These are phyloP conservation scores for Patella ulyssiponensis DNA, from an alignment of 2,888 invertebrate species.

Conservation along the genomic window DNA sequence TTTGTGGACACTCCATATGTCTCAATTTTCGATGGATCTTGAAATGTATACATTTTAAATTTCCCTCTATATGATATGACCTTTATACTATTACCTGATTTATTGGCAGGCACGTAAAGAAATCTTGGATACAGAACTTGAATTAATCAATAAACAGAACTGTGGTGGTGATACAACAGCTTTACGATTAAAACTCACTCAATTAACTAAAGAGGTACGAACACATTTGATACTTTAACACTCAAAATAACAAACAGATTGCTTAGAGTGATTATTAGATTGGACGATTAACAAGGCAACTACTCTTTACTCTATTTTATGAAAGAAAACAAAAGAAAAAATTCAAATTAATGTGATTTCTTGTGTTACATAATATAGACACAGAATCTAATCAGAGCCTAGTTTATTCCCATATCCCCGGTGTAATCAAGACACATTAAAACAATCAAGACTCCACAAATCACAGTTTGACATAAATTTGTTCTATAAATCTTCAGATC, in stretches of 20 bases:
- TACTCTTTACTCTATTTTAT: no score
- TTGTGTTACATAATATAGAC: no score
- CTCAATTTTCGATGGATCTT: no score
- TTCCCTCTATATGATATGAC: no score
- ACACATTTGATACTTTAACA: no score
- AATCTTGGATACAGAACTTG: constrained; percentile 90
- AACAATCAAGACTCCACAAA: constrained; percentile 22
- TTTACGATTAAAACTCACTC: constrained; percentile 83
- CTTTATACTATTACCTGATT: neutral
- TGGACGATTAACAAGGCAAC: no score
- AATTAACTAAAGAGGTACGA: constrained; percentile 76
- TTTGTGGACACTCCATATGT: no score
- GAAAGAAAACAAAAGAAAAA: no score
- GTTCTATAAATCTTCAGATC: neutral
- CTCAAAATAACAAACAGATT: no score
- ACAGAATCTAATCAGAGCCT: constrained; percentile 19
- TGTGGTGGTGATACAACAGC: constrained; percentile 87
- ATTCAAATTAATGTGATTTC: no score
- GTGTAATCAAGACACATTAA: constrained; percentile 20
- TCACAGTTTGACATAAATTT: neutral
- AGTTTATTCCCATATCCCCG: constrained; percentile 15
- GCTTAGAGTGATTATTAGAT: no score
- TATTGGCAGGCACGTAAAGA: constrained; percentile 81
- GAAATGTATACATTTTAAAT: no score
- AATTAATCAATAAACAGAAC: constrained; percentile 89